Evolutionary conservation across 2,797 vertebrate species (phyloP).

Genomic region (Nothura maculosa): DNA sequence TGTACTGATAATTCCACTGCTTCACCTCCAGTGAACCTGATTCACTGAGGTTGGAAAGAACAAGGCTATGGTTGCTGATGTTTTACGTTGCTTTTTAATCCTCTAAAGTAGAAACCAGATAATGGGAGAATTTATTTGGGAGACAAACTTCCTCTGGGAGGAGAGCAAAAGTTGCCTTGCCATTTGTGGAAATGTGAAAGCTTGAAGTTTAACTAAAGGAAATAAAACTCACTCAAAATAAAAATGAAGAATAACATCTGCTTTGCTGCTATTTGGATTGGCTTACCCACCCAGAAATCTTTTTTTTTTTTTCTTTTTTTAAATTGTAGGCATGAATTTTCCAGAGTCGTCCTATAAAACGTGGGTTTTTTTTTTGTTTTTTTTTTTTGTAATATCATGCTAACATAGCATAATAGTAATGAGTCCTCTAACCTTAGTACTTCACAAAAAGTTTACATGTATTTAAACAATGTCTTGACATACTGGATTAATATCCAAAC

Average conservation of each 20-base stretch:
- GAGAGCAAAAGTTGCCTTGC: constrained; percentile 48
- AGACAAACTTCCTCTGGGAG: constrained; percentile 63
- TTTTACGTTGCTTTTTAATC: constrained; percentile 78
- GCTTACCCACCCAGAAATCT: not conserved
- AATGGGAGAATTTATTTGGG: constrained; percentile 51
- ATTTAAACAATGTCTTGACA: constrained; percentile 19
- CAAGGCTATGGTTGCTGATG: constrained; percentile 78
- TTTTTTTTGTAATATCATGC: not conserved
- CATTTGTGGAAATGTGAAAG: not conserved
- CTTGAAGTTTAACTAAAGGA: constrained; percentile 29
- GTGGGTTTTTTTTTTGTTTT: not conserved
- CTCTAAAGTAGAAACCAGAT: constrained; percentile 79
- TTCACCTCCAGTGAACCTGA: constrained; percentile 82
- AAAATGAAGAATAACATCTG: not conserved
- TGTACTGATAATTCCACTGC: constrained; percentile 81
- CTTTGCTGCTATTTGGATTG: not conserved
- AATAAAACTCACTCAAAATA: constrained; percentile 29
- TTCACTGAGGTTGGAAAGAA: constrained; percentile 80
- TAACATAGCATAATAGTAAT: not conserved
- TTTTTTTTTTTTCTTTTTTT: not conserved
- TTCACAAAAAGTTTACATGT: constrained; percentile 21
- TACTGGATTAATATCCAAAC: constrained; percentile 7
- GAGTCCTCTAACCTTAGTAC: constrained; percentile 7
- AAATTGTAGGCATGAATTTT: constrained; percentile 16
- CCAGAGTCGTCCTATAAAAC: not conserved